Percentiles rank a stretch among this genome's conserved stretches.
These are phyloP conservation scores for Falcaria lacertinaria DNA, from an alignment of 2,888 invertebrate species.

Conservation along the genomic window DNA sequence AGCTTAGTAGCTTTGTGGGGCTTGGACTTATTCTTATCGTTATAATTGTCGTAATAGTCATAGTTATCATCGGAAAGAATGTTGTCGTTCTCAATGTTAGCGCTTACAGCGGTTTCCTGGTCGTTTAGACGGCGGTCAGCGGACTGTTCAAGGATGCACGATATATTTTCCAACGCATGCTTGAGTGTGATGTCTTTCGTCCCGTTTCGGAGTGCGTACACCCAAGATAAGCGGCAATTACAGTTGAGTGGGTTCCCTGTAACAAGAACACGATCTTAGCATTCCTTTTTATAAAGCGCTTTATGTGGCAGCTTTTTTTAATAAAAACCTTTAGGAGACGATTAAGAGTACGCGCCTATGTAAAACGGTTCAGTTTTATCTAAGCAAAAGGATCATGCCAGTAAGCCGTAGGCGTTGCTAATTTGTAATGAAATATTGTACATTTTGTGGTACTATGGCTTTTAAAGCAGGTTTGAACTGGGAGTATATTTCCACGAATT, in stretches of 20 bases:
- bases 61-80: conserved; percentile 56
- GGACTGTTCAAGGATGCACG: conserved; percentile 81
- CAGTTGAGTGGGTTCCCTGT: conserved; percentile 91
- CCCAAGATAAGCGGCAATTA: conserved; percentile 91
- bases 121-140: conserved; percentile 50
- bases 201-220: conserved; percentile 86
- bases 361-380: conserved; percentile 25
- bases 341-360: conserved; percentile 10
- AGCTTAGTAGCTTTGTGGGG: conserved; percentile 54
- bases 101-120: conserved; percentile 39
- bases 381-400: conserved; percentile 14
- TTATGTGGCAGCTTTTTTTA: conserved; percentile 16
- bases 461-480: background rate
- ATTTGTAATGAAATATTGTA: conserved; percentile 22
- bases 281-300: conserved; percentile 5
- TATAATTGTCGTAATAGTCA: conserved; percentile 65
- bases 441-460: background rate
- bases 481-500: background rate
- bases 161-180: conserved; percentile 85
- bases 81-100: conserved; percentile 31
- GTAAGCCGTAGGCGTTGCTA: conserved; percentile 9
- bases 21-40: conserved; percentile 42
- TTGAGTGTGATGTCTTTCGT: conserved; percentile 84
- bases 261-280: conserved; percentile 34
- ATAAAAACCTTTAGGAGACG: conserved; percentile 22